A percentile compares a stretch with the other conserved stretches of the same genome.
These are phyloP conservation scores for Numida meleagris DNA, from an alignment of 2,113 vertebrate genomes.

Conservation along the genomic window DNA sequence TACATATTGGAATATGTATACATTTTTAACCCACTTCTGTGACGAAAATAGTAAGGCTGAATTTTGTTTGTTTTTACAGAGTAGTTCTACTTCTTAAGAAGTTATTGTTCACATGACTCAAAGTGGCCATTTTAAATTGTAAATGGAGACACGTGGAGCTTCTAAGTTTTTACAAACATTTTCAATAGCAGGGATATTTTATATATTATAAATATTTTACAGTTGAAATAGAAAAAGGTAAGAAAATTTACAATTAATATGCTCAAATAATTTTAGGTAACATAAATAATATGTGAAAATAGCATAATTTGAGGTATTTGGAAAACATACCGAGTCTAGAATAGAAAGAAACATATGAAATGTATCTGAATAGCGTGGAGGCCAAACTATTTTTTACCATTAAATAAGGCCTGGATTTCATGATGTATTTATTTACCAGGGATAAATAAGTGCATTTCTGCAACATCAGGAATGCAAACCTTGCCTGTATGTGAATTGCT, in stretches of 20 bases:
- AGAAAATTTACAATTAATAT: background rate
- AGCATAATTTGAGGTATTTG: background rate
- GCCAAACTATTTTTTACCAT: background rate
- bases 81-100: background rate
- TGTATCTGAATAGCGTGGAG: background rate
- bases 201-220: background rate
- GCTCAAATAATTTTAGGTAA: background rate
- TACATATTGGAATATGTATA: background rate
- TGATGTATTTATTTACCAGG: background rate
- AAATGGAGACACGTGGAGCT: background rate
- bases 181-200: background rate
- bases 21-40: background rate
- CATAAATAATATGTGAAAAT: background rate
- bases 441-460: background rate
- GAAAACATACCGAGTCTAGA: background rate
- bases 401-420: constrained; percentile 17
- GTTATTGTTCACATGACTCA: background rate
- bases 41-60: background rate
- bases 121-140: background rate
- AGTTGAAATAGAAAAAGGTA: background rate
- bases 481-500: background rate
- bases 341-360: background rate
- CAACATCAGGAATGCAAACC: background rate
- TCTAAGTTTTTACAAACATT: background rate
- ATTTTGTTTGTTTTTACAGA: background rate